Base-by-base conservation (phyloP, 2,888 invertebrate species). In the Synergus japonicus region DNA sequence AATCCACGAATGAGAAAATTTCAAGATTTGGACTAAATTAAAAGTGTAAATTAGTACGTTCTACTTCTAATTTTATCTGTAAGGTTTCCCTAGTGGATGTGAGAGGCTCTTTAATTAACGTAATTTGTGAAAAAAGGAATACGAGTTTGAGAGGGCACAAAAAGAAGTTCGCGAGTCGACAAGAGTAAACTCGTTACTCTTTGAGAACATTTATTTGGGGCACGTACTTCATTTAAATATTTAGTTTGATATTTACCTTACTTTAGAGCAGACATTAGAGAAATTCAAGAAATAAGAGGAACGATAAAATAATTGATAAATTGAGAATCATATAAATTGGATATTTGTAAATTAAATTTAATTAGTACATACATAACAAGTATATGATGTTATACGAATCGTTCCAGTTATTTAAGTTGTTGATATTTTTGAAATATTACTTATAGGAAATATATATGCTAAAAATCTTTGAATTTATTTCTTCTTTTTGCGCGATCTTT, bases 21-120 rank as follows among this genome's bases (percentile, higher is more conserved):
- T 46, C 5, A 18, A 9, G 41, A 66, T 66, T 66, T 43, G 8
- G 8, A 10, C 2, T n/a, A 15, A 2, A 66, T 18, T 1, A 54
- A 46, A 73, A 49, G 54, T 73, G 49, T n/a, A 73, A 73, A 73
- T 54, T 73, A 73, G 69, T 73, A 54, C 69, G 49, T 37, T 49
- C 69, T 73, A 37, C 69, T 73, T 73, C 15, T 29, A 73, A 13
- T 73, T 73, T 73, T 49, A 73, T 73, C n/a, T 73, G 29, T 73
- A 49, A 69, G 15, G 29, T 46, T 69, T 73, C 13, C n/a, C 37
- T 46, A 13, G 69, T 5, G 4, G 29, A 46, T 46, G 2, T 13
- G 29, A 73, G 69, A 15, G 49, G 37, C 49, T 73, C 69, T 73
- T 73, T 73, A 54, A 73, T 73, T 73, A 73, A 73, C 49, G 46